These are phyloP conservation scores for Pseudococcus longispinus DNA, from an alignment of 2,888 invertebrate species.

Conservation along the genomic window DNA sequence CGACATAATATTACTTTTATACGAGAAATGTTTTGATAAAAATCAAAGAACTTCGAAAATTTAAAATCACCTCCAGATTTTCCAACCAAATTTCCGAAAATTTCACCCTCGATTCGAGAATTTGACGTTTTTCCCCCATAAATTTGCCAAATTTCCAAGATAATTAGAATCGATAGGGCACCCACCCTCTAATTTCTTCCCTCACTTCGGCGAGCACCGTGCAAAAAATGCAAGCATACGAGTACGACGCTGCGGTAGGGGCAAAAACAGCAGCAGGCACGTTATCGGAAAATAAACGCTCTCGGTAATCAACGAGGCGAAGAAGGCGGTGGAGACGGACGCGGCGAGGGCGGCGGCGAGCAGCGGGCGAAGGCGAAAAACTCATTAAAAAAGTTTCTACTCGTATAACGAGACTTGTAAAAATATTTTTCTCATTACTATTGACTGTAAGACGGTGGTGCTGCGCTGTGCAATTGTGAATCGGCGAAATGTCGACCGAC, in stretches of 20 bases:
- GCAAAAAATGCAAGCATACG: not conserved
- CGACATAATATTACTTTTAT: too few relatives aligned
- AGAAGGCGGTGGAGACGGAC: not conserved
- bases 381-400: slow-evolving; percentile 18
- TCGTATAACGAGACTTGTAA: slow-evolving; percentile 13
- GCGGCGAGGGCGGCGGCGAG: not conserved
- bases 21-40: too few relatives aligned
- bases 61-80: too few relatives aligned
- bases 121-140: too few relatives aligned
- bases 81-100: too few relatives aligned
- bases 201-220: too few relatives aligned
- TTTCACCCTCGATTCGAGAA: too few relatives aligned
- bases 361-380: not conserved
- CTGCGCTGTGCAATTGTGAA: not conserved
- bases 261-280: not conserved
- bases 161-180: too few relatives aligned
- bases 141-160: too few relatives aligned
- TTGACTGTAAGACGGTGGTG: not conserved
- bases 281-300: slow-evolving; percentile 15
- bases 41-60: too few relatives aligned
- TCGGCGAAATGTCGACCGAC: slow-evolving; percentile 22
- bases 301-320: not conserved
- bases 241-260: not conserved
- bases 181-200: too few relatives aligned
- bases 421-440: slow-evolving; percentile 26